Evolutionary conservation across 2,113 vertebrate species (phyloP).

Genomic region (Cheirogaleus medius): DNA sequence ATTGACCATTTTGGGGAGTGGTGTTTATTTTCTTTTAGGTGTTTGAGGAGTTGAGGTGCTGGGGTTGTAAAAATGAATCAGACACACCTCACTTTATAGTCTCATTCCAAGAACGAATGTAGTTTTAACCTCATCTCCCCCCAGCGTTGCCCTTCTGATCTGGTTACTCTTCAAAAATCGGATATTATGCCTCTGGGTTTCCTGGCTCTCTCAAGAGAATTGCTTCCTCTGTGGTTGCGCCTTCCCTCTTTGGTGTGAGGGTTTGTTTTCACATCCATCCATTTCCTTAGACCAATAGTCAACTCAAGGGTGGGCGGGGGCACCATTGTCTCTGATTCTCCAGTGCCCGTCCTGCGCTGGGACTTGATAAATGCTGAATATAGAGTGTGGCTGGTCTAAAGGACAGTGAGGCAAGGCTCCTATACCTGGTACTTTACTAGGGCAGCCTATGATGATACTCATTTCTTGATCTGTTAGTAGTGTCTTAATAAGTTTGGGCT

Average conservation of each 20-base stretch:
- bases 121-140: not conserved
- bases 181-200: not conserved
- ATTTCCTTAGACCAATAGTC: not conserved
- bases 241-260: not conserved
- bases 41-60: not conserved
- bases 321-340: not conserved
- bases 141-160: not conserved
- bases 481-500: not conserved
- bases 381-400: not conserved
- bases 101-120: not conserved
- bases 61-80: not conserved
- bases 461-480: not conserved
- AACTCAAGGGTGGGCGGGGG: accelerated
- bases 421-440: not conserved
- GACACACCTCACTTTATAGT: not conserved
- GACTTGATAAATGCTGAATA: not conserved
- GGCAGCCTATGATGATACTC: not conserved
- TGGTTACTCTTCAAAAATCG: not conserved
- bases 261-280: not conserved
- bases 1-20: not conserved
- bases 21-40: not conserved
- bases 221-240: not conserved
- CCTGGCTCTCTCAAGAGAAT: not conserved
- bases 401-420: not conserved
- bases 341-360: not conserved